phyloP scores from a whole-genome alignment of 2,113 vertebrate species.

The Typhlomys cinereus region DNA sequence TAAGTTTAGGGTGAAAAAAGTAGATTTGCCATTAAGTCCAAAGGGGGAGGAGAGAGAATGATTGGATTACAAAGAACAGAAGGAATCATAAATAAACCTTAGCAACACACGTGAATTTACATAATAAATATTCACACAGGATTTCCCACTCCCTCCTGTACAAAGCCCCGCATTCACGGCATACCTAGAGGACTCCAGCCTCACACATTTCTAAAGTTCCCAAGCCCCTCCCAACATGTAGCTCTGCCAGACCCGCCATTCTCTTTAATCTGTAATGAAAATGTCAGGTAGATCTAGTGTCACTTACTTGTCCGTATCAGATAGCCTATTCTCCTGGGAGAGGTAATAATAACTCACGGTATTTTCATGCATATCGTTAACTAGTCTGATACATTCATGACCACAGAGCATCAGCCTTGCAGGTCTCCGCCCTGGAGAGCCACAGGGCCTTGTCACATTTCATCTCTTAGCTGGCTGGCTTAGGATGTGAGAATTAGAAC shows the following conservation, averaged over 20 bases:
- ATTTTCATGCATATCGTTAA: background rate
- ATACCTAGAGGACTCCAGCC: background rate
- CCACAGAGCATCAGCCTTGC: background rate
- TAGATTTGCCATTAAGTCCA: background rate
- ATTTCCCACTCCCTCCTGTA: background rate
- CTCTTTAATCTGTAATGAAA: conserved; percentile 52
- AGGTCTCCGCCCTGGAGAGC: background rate
- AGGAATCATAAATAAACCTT: conserved; percentile 10
- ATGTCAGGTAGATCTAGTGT: background rate
- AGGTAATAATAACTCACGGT: background rate
- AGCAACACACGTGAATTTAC: background rate
- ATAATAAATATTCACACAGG: conserved; percentile 9
- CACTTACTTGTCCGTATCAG: background rate
- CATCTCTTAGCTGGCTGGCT: conserved; percentile 18
- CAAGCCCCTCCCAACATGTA: background rate
- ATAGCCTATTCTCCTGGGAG: conserved; percentile 26
- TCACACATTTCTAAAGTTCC: background rate
- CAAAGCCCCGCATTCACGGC: conserved; percentile 10
- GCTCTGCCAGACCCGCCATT: background rate
- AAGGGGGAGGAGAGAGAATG: background rate
- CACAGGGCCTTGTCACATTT: background rate
- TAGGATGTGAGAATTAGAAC: conserved; percentile 66
- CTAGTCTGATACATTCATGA: background rate
- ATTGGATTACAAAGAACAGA: background rate
- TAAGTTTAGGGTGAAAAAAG: conserved; percentile 14